Conservation (phyloP, 2,113 vertebrate species). For the Nothocercus nigrocapillus region DNA sequence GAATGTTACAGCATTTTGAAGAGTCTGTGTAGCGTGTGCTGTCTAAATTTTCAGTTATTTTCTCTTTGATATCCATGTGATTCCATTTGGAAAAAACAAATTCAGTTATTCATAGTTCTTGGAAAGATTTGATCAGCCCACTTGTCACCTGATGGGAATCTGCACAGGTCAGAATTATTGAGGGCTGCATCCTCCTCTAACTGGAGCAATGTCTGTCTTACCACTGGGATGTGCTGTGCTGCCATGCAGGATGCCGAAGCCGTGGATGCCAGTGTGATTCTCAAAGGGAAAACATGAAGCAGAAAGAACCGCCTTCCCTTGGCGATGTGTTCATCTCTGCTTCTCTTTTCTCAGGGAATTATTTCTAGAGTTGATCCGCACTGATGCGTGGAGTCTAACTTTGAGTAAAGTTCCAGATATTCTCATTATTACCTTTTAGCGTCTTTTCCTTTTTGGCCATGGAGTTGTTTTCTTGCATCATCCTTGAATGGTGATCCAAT, state of each 20-base stretch:
- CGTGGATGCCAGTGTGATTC: neutral
- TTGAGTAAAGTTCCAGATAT: neutral
- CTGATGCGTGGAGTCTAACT: neutral
- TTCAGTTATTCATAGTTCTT: neutral
- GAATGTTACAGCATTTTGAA: neutral
- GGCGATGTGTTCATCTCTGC: neutral
- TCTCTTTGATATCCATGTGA: neutral
- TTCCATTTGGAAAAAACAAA: neutral
- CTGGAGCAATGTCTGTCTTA: neutral
- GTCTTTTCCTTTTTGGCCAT: neutral
- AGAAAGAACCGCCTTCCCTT: neutral
- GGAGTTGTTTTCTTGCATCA: neutral
- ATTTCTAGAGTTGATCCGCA: neutral
- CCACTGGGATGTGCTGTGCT: neutral
- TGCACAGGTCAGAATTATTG: fast-evolving
- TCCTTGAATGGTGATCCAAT: neutral
- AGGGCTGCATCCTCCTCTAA: neutral
- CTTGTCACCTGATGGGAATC: neutral
- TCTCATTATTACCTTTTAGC: neutral
- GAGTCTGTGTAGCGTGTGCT: neutral
- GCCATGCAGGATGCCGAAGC: neutral
- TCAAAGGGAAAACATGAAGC: neutral
- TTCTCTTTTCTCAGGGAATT: neutral
- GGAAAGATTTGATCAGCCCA: neutral
- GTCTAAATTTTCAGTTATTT: neutral